phyloP scores from a whole-genome alignment of 2,797 vertebrate species.

The Adrianichthys oophorus region DNA sequence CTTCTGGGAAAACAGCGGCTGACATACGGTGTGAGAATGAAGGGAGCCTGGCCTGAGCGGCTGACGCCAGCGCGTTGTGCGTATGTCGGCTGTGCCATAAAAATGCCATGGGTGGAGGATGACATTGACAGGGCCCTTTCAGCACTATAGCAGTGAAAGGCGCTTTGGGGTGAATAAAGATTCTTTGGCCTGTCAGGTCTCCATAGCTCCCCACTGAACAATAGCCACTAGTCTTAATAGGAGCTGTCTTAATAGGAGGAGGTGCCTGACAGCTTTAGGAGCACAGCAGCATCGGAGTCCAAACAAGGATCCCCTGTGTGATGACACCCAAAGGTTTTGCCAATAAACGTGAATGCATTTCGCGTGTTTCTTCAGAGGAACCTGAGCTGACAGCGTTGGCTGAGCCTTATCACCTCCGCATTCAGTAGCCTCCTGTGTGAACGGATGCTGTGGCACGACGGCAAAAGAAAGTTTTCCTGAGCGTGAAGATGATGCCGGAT shows the following conservation, averaged over 20 bases:
- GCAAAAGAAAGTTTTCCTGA: conserved; percentile 29
- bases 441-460: conserved; percentile 48
- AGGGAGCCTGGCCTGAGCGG: conserved; percentile 33
- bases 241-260: conserved; percentile 74
- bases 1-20: conserved; percentile 53
- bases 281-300: conserved; percentile 33
- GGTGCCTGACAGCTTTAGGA: conserved; percentile 66
- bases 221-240: conserved; percentile 65
- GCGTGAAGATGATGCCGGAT: conserved; percentile 48
- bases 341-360: conserved; percentile 32
- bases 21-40: conserved; percentile 58
- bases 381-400: conserved; percentile 56
- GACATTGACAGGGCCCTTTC: conserved; percentile 75
- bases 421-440: conserved; percentile 49
- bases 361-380: conserved; percentile 34
- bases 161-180: conserved; percentile 70
- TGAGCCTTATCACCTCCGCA: conserved; percentile 27
- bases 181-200: conserved; percentile 72
- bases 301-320: conserved; percentile 59
- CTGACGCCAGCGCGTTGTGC: conserved; percentile 52
- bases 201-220: conserved; percentile 55
- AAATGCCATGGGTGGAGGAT: conserved; percentile 77
- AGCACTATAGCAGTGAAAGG: conserved; percentile 58
- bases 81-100: conserved; percentile 74
- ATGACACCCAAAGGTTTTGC: conserved; percentile 35